Base-by-base conservation (phyloP, 23 tunicate genomes). In the Trididemnum nubilum region DNA sequence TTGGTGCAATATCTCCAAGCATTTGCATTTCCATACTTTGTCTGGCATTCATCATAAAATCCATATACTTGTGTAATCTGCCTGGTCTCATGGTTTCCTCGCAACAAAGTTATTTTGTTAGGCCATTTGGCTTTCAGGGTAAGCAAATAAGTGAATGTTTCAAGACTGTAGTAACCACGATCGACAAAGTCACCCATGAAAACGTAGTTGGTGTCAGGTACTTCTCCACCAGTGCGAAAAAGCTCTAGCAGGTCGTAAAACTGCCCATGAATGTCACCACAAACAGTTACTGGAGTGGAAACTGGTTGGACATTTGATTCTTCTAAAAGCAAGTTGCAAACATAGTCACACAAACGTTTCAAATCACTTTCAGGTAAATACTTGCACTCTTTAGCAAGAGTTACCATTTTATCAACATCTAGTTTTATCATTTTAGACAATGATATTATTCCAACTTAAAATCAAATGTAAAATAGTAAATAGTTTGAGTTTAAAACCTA, bases 231-330 rank as follows among this genome's bases (percentile, higher is more conserved):
- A 61, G 88, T 93, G 38, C 85, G 76, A 66, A 96, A 96, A 37
- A 96, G 79, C 71, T 96, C 95, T 0, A 96, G 85, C 50, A 96
- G 69, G 54, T 96, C 99, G 73, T 96, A 96, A 81, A 96, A 96
- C 84, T 96, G 99, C 0, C 99, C 99, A 84, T 96, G 99, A 0
- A 96, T 96, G 79, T 96, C 99, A 36, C 99, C 99, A 70, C 99
- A 96, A 1, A 96, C 94, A 7, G 97, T 91, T 19, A 96, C 99
- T 0, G 99, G 99, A 22, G 99, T 93, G 9, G 94, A 83, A 27
- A 96, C 99, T 7, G 99, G 99, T 49, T 91, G 97, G 19, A 96
- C 97, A 76, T 96, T 96, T 51, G 99, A 91, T 80, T 96, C 99
- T 65, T 87, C 96, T 23, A 96, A 79, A 31, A 96, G 54, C 30